phyloP scores from a whole-genome alignment of 1,140 invertebrate species.

The Orius laevigatus region DNA sequence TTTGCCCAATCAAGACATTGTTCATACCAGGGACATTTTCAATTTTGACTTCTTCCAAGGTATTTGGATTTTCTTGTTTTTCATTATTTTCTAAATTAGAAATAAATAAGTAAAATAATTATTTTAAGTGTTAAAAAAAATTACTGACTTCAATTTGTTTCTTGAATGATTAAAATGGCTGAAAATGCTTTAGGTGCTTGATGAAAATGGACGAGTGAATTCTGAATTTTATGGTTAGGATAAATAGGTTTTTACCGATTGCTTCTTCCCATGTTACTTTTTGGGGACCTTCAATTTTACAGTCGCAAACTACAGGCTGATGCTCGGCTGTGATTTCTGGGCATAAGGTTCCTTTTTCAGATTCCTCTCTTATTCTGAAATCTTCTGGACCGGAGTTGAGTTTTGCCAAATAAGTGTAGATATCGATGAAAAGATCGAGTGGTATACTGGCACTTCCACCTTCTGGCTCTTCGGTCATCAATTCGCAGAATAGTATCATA shows the following conservation, averaged over 20 bases:
- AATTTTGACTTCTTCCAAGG: neutral
- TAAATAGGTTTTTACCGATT: neutral
- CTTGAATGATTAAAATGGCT: constrained; percentile 3
- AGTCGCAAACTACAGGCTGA: neutral
- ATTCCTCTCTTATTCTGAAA: neutral
- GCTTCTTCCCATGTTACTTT: neutral
- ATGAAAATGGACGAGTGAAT: neutral
- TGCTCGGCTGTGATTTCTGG: neutral
- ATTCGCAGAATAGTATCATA: constrained; percentile 64
- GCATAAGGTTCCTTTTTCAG: neutral
- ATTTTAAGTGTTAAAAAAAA: neutral
- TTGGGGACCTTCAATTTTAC: neutral
- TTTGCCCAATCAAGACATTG: neutral
- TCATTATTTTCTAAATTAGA: constrained; percentile 2
- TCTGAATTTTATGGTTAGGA: neutral
- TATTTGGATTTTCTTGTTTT: neutral
- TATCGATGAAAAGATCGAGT: constrained; percentile 22
- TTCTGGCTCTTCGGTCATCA: constrained; percentile 63
- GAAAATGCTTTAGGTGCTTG: neutral
- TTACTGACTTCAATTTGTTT: neutral
- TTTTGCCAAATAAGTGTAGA: constrained; percentile 15
- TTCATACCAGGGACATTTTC: neutral
- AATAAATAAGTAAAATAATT: constrained; percentile 1
- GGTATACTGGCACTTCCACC: constrained; percentile 59
- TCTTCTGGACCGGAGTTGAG: constrained; percentile 17